Conservation (phyloP, 2,797 vertebrate species). For the Spondyliosoma cantharus region DNA sequence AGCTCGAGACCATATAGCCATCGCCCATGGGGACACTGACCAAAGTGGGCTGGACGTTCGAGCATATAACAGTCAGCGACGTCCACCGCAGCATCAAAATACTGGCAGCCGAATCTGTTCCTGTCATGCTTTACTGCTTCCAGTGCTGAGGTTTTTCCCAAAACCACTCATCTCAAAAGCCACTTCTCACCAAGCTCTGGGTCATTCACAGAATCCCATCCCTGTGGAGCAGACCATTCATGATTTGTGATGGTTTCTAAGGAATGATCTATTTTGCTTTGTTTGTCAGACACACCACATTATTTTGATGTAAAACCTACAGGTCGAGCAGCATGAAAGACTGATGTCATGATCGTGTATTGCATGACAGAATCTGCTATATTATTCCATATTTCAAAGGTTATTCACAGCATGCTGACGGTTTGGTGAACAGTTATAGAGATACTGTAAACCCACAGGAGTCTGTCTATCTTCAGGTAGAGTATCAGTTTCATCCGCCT, state of each 20-base stretch:
- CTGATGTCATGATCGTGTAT: not conserved
- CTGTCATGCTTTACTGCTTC: conserved; percentile 59
- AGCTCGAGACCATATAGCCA: conserved; percentile 26
- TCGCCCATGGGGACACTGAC: conserved; percentile 36
- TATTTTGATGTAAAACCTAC: conserved; percentile 6
- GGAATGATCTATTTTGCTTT: conserved; percentile 34
- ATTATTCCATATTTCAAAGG: not conserved
- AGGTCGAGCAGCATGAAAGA: not conserved
- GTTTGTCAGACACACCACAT: not conserved
- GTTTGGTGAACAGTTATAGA: not conserved
- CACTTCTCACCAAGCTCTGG: conserved; percentile 53
- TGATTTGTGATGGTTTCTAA: conserved; percentile 50
- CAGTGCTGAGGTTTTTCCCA: conserved; percentile 63
- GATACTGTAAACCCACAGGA: not conserved
- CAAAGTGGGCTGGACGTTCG: conserved; percentile 34
- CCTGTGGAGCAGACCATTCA: conserved; percentile 47
- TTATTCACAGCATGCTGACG: not conserved
- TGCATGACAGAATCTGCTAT: not conserved
- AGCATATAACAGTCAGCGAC: conserved; percentile 30
- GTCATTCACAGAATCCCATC: conserved; percentile 64
- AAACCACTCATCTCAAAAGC: conserved; percentile 61
- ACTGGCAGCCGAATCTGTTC: conserved; percentile 34
- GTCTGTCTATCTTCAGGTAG: not conserved
- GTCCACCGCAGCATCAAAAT: conserved; percentile 58
- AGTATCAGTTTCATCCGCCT: conserved; percentile 6